These are phyloP conservation scores for Arvicanthis niloticus DNA, from an alignment of 2,113 vertebrate genomes.

Conservation along the genomic window DNA sequence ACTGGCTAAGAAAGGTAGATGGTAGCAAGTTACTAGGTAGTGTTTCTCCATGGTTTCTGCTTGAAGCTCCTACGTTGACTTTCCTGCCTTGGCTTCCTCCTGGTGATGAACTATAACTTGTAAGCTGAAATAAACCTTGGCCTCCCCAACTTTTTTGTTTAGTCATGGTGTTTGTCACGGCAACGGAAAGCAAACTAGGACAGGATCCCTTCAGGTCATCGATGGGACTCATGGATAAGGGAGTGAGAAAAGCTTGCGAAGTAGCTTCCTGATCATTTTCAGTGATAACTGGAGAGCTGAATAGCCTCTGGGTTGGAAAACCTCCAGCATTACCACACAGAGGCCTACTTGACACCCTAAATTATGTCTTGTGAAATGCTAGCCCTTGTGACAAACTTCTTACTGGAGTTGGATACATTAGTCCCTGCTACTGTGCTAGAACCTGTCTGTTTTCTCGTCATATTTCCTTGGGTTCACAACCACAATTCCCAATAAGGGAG, in stretches of 20 bases:
- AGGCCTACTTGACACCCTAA: background rate
- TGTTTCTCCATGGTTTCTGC: background rate
- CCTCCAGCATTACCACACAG: background rate
- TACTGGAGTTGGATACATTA: background rate
- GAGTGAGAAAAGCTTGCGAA: background rate
- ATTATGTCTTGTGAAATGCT: background rate
- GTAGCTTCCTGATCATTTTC: background rate
- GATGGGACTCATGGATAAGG: background rate
- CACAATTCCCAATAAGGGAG: background rate
- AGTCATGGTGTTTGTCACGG: background rate
- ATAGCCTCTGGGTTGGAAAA: background rate
- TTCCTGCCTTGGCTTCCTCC: background rate
- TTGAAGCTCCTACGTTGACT: background rate
- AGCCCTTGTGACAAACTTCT: background rate
- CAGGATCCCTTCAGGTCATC: background rate
- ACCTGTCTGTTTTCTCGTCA: background rate
- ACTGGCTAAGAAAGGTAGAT: background rate
- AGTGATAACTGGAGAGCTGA: constrained; percentile 19
- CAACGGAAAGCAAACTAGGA: background rate
- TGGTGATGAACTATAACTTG: background rate
- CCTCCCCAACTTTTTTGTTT: background rate
- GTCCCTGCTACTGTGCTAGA: background rate
- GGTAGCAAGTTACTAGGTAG: background rate
- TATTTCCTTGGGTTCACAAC: background rate
- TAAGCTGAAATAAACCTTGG: background rate